phyloP scores from a whole-genome alignment of 2,888 invertebrate genomes.

The Leptogaster cylindrica region DNA sequence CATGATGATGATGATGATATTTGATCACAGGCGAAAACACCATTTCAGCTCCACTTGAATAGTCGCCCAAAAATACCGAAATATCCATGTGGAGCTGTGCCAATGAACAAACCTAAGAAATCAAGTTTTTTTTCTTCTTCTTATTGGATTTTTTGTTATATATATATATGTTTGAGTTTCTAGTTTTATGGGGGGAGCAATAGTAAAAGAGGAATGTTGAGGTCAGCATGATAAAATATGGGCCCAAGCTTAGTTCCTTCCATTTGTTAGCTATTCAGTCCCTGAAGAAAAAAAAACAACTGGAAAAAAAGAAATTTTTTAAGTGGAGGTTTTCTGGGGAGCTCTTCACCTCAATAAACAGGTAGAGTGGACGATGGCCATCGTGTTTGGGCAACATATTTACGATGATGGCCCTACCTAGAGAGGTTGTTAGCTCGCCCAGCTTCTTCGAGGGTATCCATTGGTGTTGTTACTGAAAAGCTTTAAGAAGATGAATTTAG shows the following conservation, averaged over 20 bases:
- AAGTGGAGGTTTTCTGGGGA: conserved; percentile 35
- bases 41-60: conserved; percentile 30
- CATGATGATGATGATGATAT: neutral
- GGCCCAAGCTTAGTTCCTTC: conserved; percentile 25
- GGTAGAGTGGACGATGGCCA: conserved; percentile 19
- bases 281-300: conserved; percentile 22
- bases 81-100: conserved; percentile 26
- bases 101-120: conserved; percentile 13
- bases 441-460: neutral
- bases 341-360: conserved; percentile 37
- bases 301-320: conserved; percentile 4
- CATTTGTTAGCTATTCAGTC: conserved; percentile 33
- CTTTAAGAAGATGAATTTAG: conserved; percentile 18
- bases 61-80: conserved; percentile 16
- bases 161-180: conserved; percentile 5
- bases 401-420: conserved; percentile 15
- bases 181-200: conserved; percentile 28
- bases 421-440: conserved; percentile 27
- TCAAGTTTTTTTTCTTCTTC: conserved; percentile 23
- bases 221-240: conserved; percentile 36
- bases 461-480: conserved; percentile 19
- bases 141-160: conserved; percentile 5
- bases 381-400: conserved; percentile 18
- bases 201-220: conserved; percentile 27
- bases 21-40: conserved; percentile 24